phyloP scores from a whole-genome alignment of 2,888 invertebrate species.

The Cataglyphis rosenhaueri region DNA sequence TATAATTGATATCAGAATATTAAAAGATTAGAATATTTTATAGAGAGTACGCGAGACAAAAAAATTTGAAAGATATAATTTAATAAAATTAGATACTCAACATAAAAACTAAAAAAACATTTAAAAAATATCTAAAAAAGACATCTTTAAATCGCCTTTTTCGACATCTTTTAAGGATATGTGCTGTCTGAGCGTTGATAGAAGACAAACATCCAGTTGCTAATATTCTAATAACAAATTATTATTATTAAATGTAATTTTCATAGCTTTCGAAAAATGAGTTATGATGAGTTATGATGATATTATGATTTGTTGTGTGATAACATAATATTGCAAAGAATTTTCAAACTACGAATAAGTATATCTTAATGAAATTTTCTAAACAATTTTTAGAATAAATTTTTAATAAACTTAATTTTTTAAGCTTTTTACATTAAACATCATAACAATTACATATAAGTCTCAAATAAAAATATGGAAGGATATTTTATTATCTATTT shows the following conservation, averaged over 20 bases:
- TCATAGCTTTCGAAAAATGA: neutral
- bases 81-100: neutral
- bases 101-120: too few relatives aligned
- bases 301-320: neutral
- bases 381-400: neutral
- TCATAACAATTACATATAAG: neutral
- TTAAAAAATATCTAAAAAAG: too few relatives aligned
- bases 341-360: neutral
- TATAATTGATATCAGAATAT: neutral
- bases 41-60: neutral
- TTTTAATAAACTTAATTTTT: neutral
- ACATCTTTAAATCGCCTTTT: too few relatives aligned
- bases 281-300: neutral
- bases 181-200: neutral
- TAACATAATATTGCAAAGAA: neutral
- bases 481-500: neutral
- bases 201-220: neutral
- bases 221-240: neutral
- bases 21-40: neutral
- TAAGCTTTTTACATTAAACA: neutral
- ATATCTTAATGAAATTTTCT: neutral
- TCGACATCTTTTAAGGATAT: too few relatives aligned
- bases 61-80: neutral
- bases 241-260: constrained; percentile 15
- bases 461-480: neutral